Conservation (phyloP, 2,797 vertebrate species). For the Tarsius wallacei region DNA sequence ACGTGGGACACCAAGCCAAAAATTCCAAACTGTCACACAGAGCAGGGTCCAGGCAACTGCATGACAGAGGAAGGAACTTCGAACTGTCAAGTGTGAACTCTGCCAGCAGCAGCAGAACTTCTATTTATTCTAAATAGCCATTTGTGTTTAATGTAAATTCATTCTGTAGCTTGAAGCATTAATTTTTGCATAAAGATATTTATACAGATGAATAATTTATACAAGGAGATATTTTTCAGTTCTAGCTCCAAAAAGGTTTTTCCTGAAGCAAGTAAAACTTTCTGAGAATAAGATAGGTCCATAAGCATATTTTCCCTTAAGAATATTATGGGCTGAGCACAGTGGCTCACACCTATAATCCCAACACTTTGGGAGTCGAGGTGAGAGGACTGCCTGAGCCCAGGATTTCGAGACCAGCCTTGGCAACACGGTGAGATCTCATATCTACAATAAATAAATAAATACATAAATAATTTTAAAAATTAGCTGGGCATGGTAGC, state of each 20-base stretch:
- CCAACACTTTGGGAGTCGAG: no score
- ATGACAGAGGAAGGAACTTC: not conserved
- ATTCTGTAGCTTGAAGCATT: constrained; percentile 11
- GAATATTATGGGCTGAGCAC: not conserved
- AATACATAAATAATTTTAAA: no score
- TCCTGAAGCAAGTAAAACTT: not conserved
- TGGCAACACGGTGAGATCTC: no score
- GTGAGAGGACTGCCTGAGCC: no score
- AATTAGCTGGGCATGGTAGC: no score
- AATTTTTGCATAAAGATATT: constrained; percentile 54
- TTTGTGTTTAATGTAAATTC: not conserved
- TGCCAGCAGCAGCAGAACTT: not conserved
- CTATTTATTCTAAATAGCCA: not conserved
- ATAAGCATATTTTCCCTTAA: constrained; percentile 36
- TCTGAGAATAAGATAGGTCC: not conserved
- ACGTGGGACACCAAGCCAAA: not conserved
- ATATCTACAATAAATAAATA: no score
- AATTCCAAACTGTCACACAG: not conserved
- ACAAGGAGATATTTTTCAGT: constrained; percentile 4
- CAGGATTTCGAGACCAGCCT: no score
- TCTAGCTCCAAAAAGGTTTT: not conserved
- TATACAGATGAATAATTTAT: constrained; percentile 27
- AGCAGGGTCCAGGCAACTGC: not conserved
- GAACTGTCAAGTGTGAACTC: not conserved
- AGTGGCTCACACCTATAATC: no score